These are phyloP conservation scores for Pseudorhombus dupliciocellatus DNA, from an alignment of 2,113 vertebrate genomes.

Conservation along the genomic window DNA sequence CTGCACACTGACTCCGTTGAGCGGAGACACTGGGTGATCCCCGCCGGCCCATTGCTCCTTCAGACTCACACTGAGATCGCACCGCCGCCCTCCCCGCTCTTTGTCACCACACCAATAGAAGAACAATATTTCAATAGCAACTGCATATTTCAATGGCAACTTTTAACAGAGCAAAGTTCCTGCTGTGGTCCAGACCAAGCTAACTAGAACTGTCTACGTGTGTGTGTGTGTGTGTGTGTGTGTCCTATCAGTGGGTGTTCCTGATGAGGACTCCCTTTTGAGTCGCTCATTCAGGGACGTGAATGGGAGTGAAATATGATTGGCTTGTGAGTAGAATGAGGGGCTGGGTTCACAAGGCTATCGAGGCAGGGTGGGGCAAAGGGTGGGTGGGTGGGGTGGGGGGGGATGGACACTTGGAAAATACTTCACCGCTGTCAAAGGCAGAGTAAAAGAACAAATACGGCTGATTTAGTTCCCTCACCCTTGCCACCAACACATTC, in stretches of 20 bases:
- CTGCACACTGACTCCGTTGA: constrained; percentile 88
- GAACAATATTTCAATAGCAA: constrained; percentile 76
- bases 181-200: constrained; percentile 72
- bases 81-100: constrained; percentile 74
- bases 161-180: constrained; percentile 71
- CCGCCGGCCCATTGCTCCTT: constrained; percentile 68
- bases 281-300: constrained; percentile 69
- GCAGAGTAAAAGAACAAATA: constrained; percentile 40
- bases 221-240: constrained; percentile 37
- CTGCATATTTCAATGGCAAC: constrained; percentile 74
- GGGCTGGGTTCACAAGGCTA: constrained; percentile 74
- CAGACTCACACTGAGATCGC: constrained; percentile 83
- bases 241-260: constrained; percentile 61
- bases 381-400: constrained; percentile 16
- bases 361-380: constrained; percentile 38
- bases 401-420: constrained; percentile 43
- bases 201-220: constrained; percentile 43
- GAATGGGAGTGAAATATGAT: constrained; percentile 78
- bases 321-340: constrained; percentile 70
- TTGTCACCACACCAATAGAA: constrained; percentile 77
- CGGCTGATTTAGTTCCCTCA: constrained; percentile 38
- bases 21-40: constrained; percentile 77
- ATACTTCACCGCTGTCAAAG: constrained; percentile 50
- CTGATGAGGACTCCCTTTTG: constrained; percentile 50
- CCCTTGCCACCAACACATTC: constrained; percentile 21